Evolutionary conservation across 2,888 invertebrate genomes (phyloP), one percentile per base, ranked within the genome.

Genomic region (Nesidiocoris tenuis): DNA sequence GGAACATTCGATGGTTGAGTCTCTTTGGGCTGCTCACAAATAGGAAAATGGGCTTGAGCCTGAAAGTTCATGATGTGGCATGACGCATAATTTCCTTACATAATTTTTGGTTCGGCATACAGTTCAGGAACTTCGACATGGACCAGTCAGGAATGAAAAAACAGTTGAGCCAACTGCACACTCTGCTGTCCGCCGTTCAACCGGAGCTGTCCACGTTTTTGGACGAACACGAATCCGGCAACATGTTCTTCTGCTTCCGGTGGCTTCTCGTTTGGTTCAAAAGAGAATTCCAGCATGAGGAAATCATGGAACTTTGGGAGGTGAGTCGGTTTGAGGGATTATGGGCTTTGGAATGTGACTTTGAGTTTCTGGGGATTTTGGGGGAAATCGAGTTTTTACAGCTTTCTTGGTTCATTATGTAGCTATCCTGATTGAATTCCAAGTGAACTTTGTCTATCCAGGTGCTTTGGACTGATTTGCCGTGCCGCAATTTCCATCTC

Each of bases 201-300:
- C 95, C 96, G 0, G 89, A 90, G 77, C 87, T 99, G 59, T 93
- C 93, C 68, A 89, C 89, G 71, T 96, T 98, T 83, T 87, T 99
- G 79, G 90, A 91, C 75, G 88, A 88, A 77, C 93, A 95, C 82
- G 95, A 96, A 80, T 92, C 92, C 1, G 95, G 93, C 2, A 98
- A 98, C 83, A 95, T 99, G 94, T 98, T 96, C 85, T 99, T 99
- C 85, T 97, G 97, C 84, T 99, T 99, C 86, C 92, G 98, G 9
- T 99, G 98, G 98, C 88, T 98, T 24, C 87, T 99, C 12, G 96
- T 98, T 7, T 89, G 95, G 85, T 98, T 97, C 84, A 99, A 98
- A 84, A 85, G 98, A 79, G 98, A 99, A 85, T 94, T 98, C 83
- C 89, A 89, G 21, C 91, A 93, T 78, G 86, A 88, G 2, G 95